These are phyloP conservation scores for Cryptoprocta ferox DNA, from an alignment of 2,797 vertebrate genomes.

Conservation along the genomic window DNA sequence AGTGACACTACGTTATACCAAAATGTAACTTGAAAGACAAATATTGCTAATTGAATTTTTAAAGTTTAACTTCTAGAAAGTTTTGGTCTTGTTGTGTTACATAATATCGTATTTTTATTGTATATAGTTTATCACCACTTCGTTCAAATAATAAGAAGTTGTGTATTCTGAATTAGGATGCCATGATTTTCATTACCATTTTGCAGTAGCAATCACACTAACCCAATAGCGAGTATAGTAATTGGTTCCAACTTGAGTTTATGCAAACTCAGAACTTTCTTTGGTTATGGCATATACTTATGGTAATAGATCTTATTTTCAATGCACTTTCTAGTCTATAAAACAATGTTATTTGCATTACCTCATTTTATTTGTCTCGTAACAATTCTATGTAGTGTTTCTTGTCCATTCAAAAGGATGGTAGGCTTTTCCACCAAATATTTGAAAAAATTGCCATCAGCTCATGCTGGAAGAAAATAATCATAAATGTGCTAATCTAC, in stretches of 20 bases:
- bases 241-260: neutral
- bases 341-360: neutral
- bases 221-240: neutral
- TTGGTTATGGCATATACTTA: neutral
- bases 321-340: neutral
- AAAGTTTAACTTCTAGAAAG: neutral
- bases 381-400: neutral
- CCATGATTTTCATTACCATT: neutral
- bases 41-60: neutral
- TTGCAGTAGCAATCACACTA: neutral
- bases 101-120: neutral
- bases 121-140: neutral
- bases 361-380: constrained; percentile 14
- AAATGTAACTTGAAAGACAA: neutral
- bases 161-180: neutral
- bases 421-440: neutral
- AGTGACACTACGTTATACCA: neutral
- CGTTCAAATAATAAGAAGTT: neutral
- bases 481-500: neutral
- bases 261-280: neutral
- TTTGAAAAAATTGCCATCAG: neutral
- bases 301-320: neutral
- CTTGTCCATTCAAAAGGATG: neutral
- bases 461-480: neutral
- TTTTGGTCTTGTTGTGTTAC: neutral